phyloP scores from a whole-genome alignment of 2,888 invertebrate genomes.

The Megaustenia siamemsis region DNA sequence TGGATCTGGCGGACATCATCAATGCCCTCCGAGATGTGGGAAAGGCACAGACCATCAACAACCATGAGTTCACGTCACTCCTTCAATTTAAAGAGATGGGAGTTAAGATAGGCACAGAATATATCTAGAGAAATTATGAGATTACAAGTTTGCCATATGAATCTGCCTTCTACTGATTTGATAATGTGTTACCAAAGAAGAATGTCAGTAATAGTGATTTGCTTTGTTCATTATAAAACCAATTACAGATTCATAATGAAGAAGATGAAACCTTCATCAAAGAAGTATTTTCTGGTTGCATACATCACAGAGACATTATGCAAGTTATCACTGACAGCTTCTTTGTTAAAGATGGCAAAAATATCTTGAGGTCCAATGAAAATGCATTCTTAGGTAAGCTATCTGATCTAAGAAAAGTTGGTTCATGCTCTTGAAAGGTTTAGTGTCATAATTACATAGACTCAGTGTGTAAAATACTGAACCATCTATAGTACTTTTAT shows the following conservation, averaged over 20 bases:
- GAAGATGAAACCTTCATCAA: slow-evolving; percentile 74
- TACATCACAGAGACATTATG: slow-evolving; percentile 72
- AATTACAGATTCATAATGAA: slow-evolving; percentile 71
- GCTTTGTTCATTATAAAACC: background rate
- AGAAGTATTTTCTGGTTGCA: slow-evolving; percentile 79
- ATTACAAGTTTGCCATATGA: background rate
- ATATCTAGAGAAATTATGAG: background rate
- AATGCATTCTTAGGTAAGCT: slow-evolving; percentile 63
- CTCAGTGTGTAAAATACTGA: no score
- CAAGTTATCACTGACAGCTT: slow-evolving; percentile 74
- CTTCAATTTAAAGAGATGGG: no score
- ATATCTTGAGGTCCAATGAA: slow-evolving; percentile 74
- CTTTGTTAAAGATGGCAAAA: slow-evolving; percentile 76
- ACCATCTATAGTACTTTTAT: no score
- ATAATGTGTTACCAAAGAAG: background rate
- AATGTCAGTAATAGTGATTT: background rate
- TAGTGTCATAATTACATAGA: no score
- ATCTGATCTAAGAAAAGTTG: background rate
- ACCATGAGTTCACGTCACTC: no score
- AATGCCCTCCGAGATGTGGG: no score
- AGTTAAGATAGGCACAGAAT: no score
- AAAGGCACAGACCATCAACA: no score
- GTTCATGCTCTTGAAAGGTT: background rate
- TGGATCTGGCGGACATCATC: no score
- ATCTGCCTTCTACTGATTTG: background rate